Percentiles rank a stretch among this genome's conserved stretches.
phyloP scores from a whole-genome alignment of 2,113 vertebrate genomes.

The Calonectris borealis region DNA sequence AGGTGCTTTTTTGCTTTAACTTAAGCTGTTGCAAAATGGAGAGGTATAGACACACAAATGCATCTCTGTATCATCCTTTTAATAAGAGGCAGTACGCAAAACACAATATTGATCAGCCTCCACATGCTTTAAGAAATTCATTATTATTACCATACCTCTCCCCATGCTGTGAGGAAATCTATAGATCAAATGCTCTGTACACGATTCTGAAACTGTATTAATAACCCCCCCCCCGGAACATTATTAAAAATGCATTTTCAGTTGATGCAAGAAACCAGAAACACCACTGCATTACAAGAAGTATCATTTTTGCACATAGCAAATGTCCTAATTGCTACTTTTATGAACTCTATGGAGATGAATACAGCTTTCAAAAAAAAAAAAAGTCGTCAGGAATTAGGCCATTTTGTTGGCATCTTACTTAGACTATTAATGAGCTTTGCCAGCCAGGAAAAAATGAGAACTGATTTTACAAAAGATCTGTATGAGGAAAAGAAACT shows the following conservation, averaged over 20 bases:
- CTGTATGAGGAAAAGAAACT: slow-evolving; percentile 14
- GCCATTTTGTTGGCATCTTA: slow-evolving; percentile 39
- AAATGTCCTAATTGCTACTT: slow-evolving; percentile 20
- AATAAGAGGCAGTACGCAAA: neutral
- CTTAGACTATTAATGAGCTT: slow-evolving; percentile 55
- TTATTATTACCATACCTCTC: neutral
- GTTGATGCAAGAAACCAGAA: slow-evolving; percentile 39
- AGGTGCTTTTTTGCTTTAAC: neutral
- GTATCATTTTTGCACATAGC: neutral
- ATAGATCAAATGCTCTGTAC: neutral
- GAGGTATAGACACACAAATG: neutral
- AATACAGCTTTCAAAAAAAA: neutral
- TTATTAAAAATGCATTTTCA: slow-evolving; percentile 48
- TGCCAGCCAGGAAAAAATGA: slow-evolving; percentile 44
- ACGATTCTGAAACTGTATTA: neutral
- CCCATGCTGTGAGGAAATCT: neutral
- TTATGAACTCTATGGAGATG: slow-evolving; percentile 5
- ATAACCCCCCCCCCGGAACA: neutral
- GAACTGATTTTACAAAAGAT: slow-evolving; percentile 50
- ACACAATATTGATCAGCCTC: neutral
- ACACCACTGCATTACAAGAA: neutral
- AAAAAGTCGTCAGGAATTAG: neutral
- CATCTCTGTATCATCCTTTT: neutral
- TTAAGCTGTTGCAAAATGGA: neutral
- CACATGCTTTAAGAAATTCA: neutral